Base-by-base conservation (phyloP, 1,140 invertebrate species). In the Pectinophora gossypiella region DNA sequence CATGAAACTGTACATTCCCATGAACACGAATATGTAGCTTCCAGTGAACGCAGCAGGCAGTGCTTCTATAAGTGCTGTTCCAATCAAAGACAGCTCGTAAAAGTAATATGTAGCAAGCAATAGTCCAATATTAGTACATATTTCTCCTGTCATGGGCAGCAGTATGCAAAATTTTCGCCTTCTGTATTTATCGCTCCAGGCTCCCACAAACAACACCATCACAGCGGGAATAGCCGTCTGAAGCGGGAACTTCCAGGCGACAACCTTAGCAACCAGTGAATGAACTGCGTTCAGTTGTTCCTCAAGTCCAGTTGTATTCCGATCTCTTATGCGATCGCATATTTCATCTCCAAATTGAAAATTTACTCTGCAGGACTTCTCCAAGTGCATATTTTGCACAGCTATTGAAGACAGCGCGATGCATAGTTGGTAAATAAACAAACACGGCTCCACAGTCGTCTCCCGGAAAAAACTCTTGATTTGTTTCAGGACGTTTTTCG, bases 101-200 rank as follows among this genome's bases (percentile, higher is more conserved):
- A 89, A 89, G 53, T 71, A 86, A 58, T 80, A 82, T 1, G 84
- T 87, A n/a, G 78, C 77, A 16, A 88, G 61, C 53, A 88, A 42
- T 4, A 87, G 56, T 16, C 82, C 85, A 45, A 79, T 74, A 59
- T 85, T 85, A 3, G 87, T 77, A 19, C 89, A 74, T 21, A 90
- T 85, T 61, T 92, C 91, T 6, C 91, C 91, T 4, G 90, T 52
- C 20, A 92, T 86, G 1, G 92, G 91, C 19, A 92, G 54, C 6
- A 93, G 60, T 64, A 93, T 89, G 50, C 90, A 91, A 16, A 92
- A 88, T 78, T 94, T 94, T 32, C 91, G 65, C 53, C 90, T 89
- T 49, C 92, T 91, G 42, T 91, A 90, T 27, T 89, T 86, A 69
- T 92, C 91, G 56, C 91, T 91, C 89, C 90, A 91, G 0, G 91